Conservation (phyloP, 2,797 vertebrate species). For the Apodemus agrarius region DNA sequence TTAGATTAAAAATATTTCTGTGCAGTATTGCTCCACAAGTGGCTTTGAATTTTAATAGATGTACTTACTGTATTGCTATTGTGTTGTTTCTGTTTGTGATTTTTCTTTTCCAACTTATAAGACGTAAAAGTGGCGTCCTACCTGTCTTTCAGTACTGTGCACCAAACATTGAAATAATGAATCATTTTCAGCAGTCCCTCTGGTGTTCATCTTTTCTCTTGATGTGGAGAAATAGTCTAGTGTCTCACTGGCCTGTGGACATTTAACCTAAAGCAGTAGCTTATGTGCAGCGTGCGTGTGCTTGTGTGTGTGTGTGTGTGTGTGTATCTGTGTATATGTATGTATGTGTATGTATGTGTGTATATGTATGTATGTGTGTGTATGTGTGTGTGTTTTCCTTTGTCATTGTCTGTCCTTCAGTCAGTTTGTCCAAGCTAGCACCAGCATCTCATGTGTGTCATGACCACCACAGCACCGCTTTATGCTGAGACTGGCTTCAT, state of each 20-base stretch:
- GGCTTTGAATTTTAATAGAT: constrained; percentile 34
- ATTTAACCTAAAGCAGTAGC: background rate
- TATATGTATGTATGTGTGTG: background rate
- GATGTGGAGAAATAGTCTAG: background rate
- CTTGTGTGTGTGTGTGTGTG: background rate
- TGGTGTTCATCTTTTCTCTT: background rate
- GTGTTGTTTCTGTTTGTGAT: background rate
- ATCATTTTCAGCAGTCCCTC: background rate
- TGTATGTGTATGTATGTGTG: background rate
- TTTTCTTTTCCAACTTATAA: background rate
- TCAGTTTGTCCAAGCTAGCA: background rate
- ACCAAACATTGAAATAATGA: background rate
- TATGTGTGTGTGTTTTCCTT: background rate
- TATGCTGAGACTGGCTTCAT: background rate
- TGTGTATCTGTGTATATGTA: background rate
- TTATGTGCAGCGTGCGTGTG: background rate
- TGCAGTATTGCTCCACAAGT: background rate
- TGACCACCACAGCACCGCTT: background rate
- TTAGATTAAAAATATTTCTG: constrained; percentile 2
- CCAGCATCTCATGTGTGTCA: background rate
- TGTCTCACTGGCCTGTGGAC: background rate
- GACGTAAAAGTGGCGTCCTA: background rate
- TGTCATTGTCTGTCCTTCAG: background rate
- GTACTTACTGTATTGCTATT: background rate
- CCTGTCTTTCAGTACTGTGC: background rate